Conservation (phyloP, 1,140 invertebrate genomes). For the Drosophila bifasciata region DNA sequence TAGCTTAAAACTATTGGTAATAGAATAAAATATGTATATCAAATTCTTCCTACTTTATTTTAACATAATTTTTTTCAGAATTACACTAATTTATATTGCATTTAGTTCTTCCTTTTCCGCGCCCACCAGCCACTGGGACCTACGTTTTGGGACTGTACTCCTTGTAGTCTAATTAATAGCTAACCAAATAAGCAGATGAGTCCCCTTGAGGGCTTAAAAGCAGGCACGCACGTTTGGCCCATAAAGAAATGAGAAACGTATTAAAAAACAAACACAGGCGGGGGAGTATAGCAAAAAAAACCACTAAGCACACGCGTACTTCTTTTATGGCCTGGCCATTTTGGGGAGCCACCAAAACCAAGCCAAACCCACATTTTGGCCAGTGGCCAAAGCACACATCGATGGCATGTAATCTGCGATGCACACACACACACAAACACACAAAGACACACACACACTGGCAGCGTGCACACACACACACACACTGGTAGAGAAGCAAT, state of each 20-base stretch:
- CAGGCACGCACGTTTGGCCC: constrained; percentile 56
- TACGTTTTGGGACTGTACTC: constrained; percentile 46
- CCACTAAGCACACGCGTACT: constrained; percentile 54
- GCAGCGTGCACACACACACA: no score
- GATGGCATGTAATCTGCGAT: constrained; percentile 56
- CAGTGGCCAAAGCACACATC: constrained; percentile 64
- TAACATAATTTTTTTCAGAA: not conserved
- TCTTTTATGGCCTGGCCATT: constrained; percentile 48
- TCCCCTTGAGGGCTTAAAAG: constrained; percentile 5
- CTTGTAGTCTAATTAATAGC: constrained; percentile 66
- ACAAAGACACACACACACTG: no score
- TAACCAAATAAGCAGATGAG: constrained; percentile 41
- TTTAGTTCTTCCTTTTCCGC: not conserved
- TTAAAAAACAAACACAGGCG: constrained; percentile 60
- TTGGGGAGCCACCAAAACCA: constrained; percentile 22
- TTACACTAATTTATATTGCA: constrained; percentile 8
- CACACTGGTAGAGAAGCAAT: no score
- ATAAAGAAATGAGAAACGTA: constrained; percentile 74
- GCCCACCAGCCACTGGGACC: constrained; percentile 15
- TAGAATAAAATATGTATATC: no score
- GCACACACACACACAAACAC: constrained; percentile 17
- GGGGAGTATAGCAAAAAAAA: constrained; percentile 17
- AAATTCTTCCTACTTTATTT: not conserved
- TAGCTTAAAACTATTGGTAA: no score
- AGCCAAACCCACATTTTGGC: constrained; percentile 40